These are phyloP conservation scores for Mercenaria mercenaria DNA, from an alignment of 1,140 invertebrate species.

Conservation along the genomic window DNA sequence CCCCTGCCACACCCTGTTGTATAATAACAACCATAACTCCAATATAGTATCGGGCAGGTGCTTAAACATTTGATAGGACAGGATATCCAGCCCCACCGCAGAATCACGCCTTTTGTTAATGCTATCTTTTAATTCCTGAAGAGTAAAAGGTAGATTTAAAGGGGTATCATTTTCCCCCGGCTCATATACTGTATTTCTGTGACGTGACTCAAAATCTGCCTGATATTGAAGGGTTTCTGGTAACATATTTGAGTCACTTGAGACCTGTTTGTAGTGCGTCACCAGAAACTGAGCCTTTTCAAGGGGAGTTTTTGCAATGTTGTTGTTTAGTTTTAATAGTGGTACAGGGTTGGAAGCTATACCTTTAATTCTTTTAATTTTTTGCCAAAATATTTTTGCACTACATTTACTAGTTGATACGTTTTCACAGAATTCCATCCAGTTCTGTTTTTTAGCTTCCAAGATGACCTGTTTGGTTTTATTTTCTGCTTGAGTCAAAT, in stretches of 20 bases:
- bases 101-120: not conserved
- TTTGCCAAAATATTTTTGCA: constrained; percentile 1
- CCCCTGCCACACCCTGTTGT: constrained; percentile 2
- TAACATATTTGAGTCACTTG: not conserved
- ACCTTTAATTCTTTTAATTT: not conserved
- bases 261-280: not conserved
- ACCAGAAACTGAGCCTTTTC: not conserved
- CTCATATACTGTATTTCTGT: not conserved
- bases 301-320: not conserved
- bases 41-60: not conserved
- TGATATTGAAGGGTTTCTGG: not conserved
- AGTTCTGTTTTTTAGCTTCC: constrained; percentile 18
- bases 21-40: not conserved
- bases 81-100: not conserved
- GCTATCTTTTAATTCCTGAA: not conserved
- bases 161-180: not conserved
- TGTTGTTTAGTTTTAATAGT: not conserved
- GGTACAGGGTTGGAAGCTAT: not conserved
- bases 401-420: not conserved
- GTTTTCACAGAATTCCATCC: not conserved
- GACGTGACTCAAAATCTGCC: not conserved
- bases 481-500: not conserved
- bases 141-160: too few relatives aligned
- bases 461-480: not conserved
- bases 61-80: not conserved